Percentiles rank a stretch among this genome's conserved stretches.
Conservation (phyloP, 1,140 invertebrate species). For the Gryon sp. region DNA sequence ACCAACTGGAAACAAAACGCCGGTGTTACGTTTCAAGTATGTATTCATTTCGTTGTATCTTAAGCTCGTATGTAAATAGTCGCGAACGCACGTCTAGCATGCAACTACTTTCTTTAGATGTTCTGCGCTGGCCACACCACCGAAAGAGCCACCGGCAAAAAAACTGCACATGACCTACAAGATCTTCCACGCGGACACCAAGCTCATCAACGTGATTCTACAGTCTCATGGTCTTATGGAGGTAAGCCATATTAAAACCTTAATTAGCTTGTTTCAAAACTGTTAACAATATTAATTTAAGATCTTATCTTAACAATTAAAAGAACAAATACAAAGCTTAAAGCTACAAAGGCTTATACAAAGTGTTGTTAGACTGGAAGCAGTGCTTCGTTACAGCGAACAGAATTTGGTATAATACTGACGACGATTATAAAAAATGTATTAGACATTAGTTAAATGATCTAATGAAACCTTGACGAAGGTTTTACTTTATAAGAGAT, state of each 20-base stretch:
- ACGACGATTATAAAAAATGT: conserved; percentile 13
- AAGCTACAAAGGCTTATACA: conserved; percentile 1
- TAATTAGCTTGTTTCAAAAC: too few relatives aligned
- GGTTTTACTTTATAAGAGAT: too few relatives aligned
- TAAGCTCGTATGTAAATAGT: conserved; percentile 45
- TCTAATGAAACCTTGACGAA: too few relatives aligned
- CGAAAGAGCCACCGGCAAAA: conserved; percentile 82
- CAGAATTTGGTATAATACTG: conserved; percentile 40
- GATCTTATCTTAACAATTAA: too few relatives aligned
- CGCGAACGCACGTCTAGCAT: conserved; percentile 44
- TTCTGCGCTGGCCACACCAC: conserved; percentile 76
- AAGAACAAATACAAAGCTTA: too few relatives aligned
- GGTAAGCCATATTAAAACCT: conserved; percentile 75
- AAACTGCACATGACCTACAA: conserved; percentile 89
- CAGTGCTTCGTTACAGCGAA: neutral
- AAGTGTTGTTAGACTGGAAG: conserved; percentile 3
- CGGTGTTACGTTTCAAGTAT: conserved; percentile 76
- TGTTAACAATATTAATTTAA: too few relatives aligned
- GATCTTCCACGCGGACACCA: conserved; percentile 89
- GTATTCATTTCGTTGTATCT: conserved; percentile 33
- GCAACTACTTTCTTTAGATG: conserved; percentile 68
- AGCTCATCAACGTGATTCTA: conserved; percentile 86
- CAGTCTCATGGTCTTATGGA: conserved; percentile 87
- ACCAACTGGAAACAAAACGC: conserved; percentile 71
- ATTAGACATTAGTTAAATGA: too few relatives aligned